These are phyloP conservation scores for Cavia aperea DNA, from an alignment of 2,113 vertebrate species.

Conservation along the genomic window DNA sequence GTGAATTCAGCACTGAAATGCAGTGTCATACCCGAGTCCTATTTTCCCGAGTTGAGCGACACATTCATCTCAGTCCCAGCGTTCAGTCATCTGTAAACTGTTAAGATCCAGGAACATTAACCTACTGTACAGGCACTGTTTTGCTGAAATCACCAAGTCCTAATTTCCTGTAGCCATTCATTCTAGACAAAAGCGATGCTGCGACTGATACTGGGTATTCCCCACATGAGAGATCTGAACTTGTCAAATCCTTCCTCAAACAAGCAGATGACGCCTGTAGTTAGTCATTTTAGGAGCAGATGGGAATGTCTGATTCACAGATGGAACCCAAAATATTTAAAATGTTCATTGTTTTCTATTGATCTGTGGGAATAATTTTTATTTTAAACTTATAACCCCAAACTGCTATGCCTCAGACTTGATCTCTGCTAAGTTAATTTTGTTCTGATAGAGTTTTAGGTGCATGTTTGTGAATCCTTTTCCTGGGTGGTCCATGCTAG, in stretches of 20 bases:
- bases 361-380: background rate
- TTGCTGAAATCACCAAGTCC: background rate
- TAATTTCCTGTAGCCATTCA: background rate
- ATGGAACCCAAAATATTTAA: constrained; percentile 33
- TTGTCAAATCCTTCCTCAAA: background rate
- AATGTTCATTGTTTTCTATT: background rate
- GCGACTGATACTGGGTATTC: background rate
- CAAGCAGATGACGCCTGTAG: background rate
- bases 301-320: background rate
- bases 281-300: constrained; percentile 28
- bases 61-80: background rate
- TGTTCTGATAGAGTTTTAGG: background rate
- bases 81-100: background rate
- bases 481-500: too few species aligned
- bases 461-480: background rate
- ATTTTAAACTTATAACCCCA: background rate
- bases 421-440: background rate
- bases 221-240: background rate
- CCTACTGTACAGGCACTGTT: background rate
- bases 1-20: background rate
- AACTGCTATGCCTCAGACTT: background rate
- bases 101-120: background rate
- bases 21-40: background rate
- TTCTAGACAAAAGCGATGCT: background rate
- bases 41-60: background rate